Percentiles rank a stretch among this genome's conserved stretches.
These are phyloP conservation scores for Gallinago stenura DNA, from an alignment of 2,797 vertebrate species.

Conservation along the genomic window DNA sequence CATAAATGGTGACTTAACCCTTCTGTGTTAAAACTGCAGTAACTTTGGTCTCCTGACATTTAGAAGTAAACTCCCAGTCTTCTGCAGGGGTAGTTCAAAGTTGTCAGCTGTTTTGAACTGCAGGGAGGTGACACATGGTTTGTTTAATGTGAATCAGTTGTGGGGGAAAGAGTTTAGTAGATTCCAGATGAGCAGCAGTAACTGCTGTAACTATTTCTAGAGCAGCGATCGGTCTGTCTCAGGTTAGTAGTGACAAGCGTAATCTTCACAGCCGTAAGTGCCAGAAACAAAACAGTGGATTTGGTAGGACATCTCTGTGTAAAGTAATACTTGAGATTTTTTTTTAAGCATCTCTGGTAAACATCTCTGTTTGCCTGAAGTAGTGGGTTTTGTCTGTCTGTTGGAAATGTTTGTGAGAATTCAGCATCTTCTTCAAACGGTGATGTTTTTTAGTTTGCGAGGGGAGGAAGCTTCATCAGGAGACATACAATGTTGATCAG, in stretches of 20 bases:
- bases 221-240: not conserved
- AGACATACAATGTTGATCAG: not conserved
- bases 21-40: not conserved
- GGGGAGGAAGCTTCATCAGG: not conserved
- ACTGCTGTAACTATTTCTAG: not conserved
- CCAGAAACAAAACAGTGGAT: not conserved
- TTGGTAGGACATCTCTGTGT: not conserved
- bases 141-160: not conserved
- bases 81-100: not conserved
- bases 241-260: not conserved
- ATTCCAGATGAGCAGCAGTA: not conserved
- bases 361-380: not conserved
- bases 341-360: not conserved
- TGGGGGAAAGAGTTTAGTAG: not conserved
- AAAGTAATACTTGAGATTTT: not conserved
- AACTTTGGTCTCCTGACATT: not conserved
- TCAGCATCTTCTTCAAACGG: not conserved
- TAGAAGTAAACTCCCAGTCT: not conserved
- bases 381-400: not conserved
- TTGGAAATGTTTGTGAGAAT: not conserved
- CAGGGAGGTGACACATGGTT: not conserved
- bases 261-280: not conserved
- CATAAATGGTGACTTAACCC: accelerated
- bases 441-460: not conserved
- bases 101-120: not conserved